Base-by-base conservation (phyloP, 2,797 vertebrate species). In the Trichosurus vulpecula region DNA sequence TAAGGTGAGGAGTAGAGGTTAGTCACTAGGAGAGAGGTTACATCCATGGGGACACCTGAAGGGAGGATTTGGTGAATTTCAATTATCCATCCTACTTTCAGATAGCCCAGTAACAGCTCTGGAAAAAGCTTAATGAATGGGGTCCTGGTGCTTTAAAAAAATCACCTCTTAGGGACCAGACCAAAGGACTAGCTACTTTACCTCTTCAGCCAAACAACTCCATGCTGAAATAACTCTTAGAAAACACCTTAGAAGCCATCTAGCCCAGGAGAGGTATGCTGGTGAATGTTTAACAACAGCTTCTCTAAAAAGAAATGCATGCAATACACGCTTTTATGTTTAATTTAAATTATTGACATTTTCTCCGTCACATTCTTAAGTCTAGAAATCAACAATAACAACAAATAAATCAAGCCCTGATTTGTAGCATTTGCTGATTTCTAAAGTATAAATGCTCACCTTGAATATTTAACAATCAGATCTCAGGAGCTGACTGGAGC, bases 81-180 rank as follows among this genome's bases (percentile, higher is more conserved):
- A 95, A n/a, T 61, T 93, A 66, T 92, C 2, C 0, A 16, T 1
- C 12, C 6, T 92, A 52, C n/a, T 92, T 31, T 95, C 92, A 93
- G 56, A 56, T 94, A 91, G 30, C 57, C 66, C 89, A 66, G 52
- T 92, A 95, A 66, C 16, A 92, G 58, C 54, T 47, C 90, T 31
- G n/a, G 90, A 95, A 97, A 10, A 52, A 94, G 95, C 97, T 96
- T 95, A 52, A 29, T 94, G 58, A 94, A 90, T 90, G 91, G 56
- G 97, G 31, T 52, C 56, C 52, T 27, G 41, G 87, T 92, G 47
- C 89, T 95, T 95, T 25, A 56, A 93, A 11, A 41, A 19, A 66
- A 66, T 57, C 52, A 51, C 74, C 27, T 19, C 9, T 47, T 87
- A 27, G 10, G 10, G 41, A 1, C 22, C 74, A 87, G 41, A 27